Base-by-base conservation (phyloP, 2,888 invertebrate genomes). In the Diogma glabrata region DNA sequence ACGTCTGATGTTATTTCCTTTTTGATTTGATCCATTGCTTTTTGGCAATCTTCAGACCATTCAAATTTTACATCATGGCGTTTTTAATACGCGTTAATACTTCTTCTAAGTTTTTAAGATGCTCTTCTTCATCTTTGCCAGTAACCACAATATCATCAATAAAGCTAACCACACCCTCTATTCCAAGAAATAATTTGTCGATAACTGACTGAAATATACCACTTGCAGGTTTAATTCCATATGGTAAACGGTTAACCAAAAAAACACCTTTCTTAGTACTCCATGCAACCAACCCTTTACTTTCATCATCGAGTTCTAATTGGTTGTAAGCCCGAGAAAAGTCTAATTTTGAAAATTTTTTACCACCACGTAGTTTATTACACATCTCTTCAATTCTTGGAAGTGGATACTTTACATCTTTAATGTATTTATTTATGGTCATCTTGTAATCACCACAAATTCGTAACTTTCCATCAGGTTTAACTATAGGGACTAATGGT, bases 141-240 rank as follows among this genome's bases (percentile, higher is more conserved):
- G 60, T 60, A n/a, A 63, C 55, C 4, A 63, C 51, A 22, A 61
- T 59, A 49, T 66, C 64, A 51, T 64, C 64, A 12, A 57, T 48
- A 33, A 55, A 56, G 4, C 55, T 53, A 1, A 55, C 51, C 9
- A 54, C 55, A 8, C 54, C 54, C 3, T 4, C 45, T 8, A 60
- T 52, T 2, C 60, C 61, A n/a, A n/a, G n/a, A n/a, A n/a, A n/a
- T 24, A 52, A 49, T 16, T 64, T 54, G 20, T 63, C 51, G 17
- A 60, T 57, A 50, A 65, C 64, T 51, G 64, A 56, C 50, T 66
- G 63, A 56, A 65, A 67, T 55, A 66, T 64, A 9, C 63, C 60
- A n/a, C 63, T 61, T 2, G 64, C 64, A n/a, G 64, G 62, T 26
- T 64, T 63, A 47, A 62, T 61, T 2, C 66, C 66, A 56, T 60